phyloP scores from a whole-genome alignment of 2,888 invertebrate genomes.

The Clitarchus hookeri region DNA sequence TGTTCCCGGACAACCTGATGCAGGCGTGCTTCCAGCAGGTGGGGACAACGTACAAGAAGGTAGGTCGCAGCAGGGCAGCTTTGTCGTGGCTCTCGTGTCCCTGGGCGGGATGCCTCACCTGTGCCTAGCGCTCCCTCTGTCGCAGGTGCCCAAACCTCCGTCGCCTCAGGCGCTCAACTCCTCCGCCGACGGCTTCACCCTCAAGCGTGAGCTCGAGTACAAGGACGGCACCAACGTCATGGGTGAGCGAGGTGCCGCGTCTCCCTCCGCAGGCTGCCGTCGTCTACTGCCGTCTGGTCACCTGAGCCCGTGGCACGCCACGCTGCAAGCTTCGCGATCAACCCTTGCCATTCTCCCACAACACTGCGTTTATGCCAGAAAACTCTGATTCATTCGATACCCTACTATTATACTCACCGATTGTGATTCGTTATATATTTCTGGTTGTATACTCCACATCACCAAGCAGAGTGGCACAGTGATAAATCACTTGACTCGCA shows the following conservation, averaged over 20 bases:
- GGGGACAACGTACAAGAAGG: conserved; percentile 57
- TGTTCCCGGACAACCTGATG: conserved; percentile 65
- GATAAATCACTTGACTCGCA: no score
- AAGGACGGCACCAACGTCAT: conserved; percentile 68
- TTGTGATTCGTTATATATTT: no score
- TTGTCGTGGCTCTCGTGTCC: background rate
- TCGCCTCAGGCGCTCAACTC: conserved; percentile 34
- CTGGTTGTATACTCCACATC: no score
- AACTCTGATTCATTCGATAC: no score
- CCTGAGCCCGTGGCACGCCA: no score
- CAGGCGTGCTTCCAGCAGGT: conserved; percentile 64
- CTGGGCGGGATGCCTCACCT: background rate
- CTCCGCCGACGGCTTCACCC: conserved; percentile 39
- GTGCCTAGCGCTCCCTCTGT: background rate
- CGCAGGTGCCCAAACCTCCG: conserved; percentile 36
- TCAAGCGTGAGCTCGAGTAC: conserved; percentile 52
- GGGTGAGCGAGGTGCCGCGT: conserved; percentile 50
- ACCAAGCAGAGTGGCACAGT: no score
- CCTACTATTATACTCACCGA: no score
- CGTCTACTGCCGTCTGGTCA: no score
- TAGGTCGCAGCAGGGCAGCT: conserved; percentile 25
- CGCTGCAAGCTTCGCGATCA: no score
- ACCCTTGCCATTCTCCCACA: no score
- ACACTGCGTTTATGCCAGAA: no score
- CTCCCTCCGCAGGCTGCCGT: no score